phyloP scores from a whole-genome alignment of 1,140 invertebrate genomes.

The Neodiprion lecontei region DNA sequence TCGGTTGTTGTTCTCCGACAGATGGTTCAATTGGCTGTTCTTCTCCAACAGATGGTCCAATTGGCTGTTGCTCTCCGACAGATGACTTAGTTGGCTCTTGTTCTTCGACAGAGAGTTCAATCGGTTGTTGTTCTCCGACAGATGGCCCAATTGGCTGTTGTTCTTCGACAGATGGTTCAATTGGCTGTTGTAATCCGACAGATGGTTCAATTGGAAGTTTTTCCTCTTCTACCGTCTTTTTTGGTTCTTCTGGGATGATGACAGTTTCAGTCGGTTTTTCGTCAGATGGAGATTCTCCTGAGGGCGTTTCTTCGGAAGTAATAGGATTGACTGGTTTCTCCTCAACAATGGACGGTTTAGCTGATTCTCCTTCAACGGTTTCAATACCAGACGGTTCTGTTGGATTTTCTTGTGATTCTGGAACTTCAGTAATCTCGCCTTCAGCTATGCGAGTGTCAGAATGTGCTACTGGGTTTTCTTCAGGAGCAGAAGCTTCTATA shows the following conservation, averaged over 20 bases:
- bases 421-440: conserved; percentile 1
- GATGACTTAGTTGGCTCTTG: conserved; percentile 17
- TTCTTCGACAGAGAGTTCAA: conserved; percentile 17
- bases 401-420: conserved; percentile 12
- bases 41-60: not conserved
- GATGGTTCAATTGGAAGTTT: too few relatives aligned
- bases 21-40: conserved; percentile 8
- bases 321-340: not conserved
- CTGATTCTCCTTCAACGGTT: not conserved
- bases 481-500: not conserved
- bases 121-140: conserved; percentile 18
- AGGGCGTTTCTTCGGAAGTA: too few relatives aligned
- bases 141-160: not conserved
- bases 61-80: conserved; percentile 13
- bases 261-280: too few relatives aligned
- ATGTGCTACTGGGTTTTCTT: too few relatives aligned
- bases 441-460: too few relatives aligned
- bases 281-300: too few relatives aligned
- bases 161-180: conserved; percentile 23
- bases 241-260: too few relatives aligned
- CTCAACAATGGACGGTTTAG: conserved; percentile 1
- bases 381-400: not conserved
- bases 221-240: too few relatives aligned
- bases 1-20: not conserved
- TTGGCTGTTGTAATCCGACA: not conserved